Conservation (phyloP, 2,888 invertebrate species). For the Elegia similella region DNA sequence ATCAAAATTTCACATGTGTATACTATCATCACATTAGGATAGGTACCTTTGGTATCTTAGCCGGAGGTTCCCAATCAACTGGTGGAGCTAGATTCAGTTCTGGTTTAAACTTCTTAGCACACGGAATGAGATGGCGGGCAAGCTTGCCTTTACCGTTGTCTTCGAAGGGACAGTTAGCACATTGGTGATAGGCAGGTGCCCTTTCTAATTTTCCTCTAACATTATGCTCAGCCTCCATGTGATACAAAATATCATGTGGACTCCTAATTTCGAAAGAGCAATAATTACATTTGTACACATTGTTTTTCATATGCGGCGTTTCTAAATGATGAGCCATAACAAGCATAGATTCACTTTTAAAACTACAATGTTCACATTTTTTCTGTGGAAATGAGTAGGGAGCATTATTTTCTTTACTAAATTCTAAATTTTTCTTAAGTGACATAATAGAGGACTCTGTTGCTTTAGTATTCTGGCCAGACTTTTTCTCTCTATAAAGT, state of each 20-base stretch:
- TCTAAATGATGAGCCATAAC: slow-evolving; percentile 94
- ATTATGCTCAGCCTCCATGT: slow-evolving; percentile 95
- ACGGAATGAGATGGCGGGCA: slow-evolving; percentile 92
- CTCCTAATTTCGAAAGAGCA: slow-evolving; percentile 91
- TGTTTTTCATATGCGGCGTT: slow-evolving; percentile 95
- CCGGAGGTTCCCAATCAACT: slow-evolving; percentile 95
- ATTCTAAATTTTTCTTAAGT: slow-evolving; percentile 91
- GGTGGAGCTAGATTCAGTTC: slow-evolving; percentile 93
- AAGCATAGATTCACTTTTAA: slow-evolving; percentile 92
- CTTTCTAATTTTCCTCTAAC: slow-evolving; percentile 91
- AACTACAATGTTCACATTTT: slow-evolving; percentile 94
- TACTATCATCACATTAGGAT: slow-evolving; percentile 29
- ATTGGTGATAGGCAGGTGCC: slow-evolving; percentile 94
- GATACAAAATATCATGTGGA: slow-evolving; percentile 93
- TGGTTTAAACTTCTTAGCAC: slow-evolving; percentile 94
- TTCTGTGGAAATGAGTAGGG: slow-evolving; percentile 88
- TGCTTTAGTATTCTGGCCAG: slow-evolving; percentile 83
- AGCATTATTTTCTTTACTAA: slow-evolving; percentile 92
- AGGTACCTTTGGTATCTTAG: slow-evolving; percentile 91
- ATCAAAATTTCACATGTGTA: too few species aligned
- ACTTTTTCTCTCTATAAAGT: slow-evolving; percentile 84
- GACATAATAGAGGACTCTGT: slow-evolving; percentile 91
- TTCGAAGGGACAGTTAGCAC: slow-evolving; percentile 96
- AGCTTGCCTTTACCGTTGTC: slow-evolving; percentile 96
- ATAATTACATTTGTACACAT: slow-evolving; percentile 92